Base-by-base conservation (phyloP, 2,797 vertebrate genomes). In the Acomys russatus region DNA sequence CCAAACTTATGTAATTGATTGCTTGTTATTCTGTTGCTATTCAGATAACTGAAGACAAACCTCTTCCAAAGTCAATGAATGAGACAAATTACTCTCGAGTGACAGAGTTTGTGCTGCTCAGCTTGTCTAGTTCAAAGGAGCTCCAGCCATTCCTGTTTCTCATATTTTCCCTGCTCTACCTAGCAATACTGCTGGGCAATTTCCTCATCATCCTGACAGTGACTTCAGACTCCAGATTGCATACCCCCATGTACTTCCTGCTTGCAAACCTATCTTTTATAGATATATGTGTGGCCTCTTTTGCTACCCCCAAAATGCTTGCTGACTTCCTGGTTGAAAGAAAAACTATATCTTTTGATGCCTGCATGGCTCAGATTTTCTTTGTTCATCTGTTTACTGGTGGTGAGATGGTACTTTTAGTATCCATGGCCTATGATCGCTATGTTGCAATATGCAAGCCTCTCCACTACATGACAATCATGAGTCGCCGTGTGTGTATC, bases 201-300 rank as follows among this genome's bases (percentile, higher is more conserved):
- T 94, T 95, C 51, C 96, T 98, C 73, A 97, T 97, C 64, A 96
- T 98, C 90, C 76, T 97, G 49, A 97, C 95, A 0, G 97, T 98
- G 88, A 90, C 35, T 20, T 96, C 93, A 54, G 93, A 97, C 30
- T 64, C 70, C 2, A 35, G 30, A 23, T 97, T 94, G 25, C 94
- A 97, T 0, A 96, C 95, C 0, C 96, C 97, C 30, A 97, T 97
- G 97, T 98, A 97, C 87, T 98, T 97, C 77, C 80, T 98, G 22
- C 96, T 98, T 30, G 96, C 93, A 23, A 97, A 98, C 14, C 78
- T 98, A 28, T 98, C 97, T 73, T 95, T 98, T 49, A 92, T 97
- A 71, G 97, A 98, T 59, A 66, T 98, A 33, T 94, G 97, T 18
- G 78, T 98, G 71, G 95, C 97, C 8, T 97, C 96, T 18, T 97